A percentile compares a stretch with the other conserved stretches of the same genome.
phyloP scores from a whole-genome alignment of 2,113 vertebrate genomes.

The Hemibagrus wyckioides region DNA sequence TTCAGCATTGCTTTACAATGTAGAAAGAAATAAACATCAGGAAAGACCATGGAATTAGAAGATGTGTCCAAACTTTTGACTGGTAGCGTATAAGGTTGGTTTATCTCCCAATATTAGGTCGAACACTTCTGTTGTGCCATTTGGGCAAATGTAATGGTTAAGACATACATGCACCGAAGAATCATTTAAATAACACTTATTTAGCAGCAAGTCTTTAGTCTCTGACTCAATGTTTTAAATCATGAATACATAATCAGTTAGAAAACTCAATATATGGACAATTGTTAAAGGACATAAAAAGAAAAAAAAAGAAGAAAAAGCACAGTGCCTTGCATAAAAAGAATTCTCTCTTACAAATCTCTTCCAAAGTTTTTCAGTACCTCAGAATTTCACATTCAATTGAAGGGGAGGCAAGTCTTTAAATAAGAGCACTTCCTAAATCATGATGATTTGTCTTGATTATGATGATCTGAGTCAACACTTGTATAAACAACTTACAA shows the following conservation, averaged over 20 bases:
- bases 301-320: neutral
- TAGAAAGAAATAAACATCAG: too few relatives aligned
- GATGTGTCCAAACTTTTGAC: too few relatives aligned
- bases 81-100: too few relatives aligned
- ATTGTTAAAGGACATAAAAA: neutral
- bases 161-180: too few relatives aligned
- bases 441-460: neutral
- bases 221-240: too few relatives aligned
- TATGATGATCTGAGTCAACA: neutral
- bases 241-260: neutral
- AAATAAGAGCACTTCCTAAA: neutral
- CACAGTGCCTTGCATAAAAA: neutral
- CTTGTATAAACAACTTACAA: neutral
- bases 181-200: neutral
- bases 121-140: neutral
- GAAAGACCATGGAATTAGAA: too few relatives aligned
- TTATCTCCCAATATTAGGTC: too few relatives aligned
- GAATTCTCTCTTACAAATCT: neutral
- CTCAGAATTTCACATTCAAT: neutral
- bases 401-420: too few relatives aligned
- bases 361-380: neutral
- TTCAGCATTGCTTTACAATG: too few relatives aligned
- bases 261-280: neutral
- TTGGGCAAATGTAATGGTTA: too few relatives aligned
- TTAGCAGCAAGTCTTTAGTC: neutral